Percentiles rank a stretch among this genome's conserved stretches.
Evolutionary conservation across 2,113 vertebrate genomes (phyloP).

Genomic region (Ciconia boyciana): DNA sequence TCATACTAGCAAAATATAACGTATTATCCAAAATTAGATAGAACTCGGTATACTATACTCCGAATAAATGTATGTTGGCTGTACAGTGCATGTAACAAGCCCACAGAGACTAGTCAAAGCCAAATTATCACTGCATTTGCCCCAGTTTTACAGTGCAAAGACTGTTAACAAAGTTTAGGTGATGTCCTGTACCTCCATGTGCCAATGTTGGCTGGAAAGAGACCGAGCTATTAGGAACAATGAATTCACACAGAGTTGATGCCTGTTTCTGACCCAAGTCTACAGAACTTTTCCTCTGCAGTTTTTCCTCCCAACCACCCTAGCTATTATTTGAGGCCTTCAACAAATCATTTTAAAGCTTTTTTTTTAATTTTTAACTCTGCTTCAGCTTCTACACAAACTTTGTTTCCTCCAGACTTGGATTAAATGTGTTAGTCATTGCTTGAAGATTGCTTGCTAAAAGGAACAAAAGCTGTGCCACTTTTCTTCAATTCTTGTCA

Average conservation of each 20-base stretch:
- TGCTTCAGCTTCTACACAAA: background rate
- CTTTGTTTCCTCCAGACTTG: background rate
- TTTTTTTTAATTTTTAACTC: background rate
- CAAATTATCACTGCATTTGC: background rate
- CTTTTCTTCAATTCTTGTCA: background rate
- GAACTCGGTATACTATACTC: background rate
- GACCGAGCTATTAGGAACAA: background rate
- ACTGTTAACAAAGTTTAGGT: background rate
- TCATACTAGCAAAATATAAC: background rate
- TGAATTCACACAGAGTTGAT: background rate
- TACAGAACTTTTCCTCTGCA: background rate
- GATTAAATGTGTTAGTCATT: background rate
- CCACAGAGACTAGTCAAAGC: background rate
- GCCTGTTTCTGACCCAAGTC: background rate
- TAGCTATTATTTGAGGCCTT: background rate
- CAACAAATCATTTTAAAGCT: background rate
- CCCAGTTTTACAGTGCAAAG: background rate
- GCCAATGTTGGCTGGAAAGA: background rate
- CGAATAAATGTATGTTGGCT: background rate
- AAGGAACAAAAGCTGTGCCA: background rate
- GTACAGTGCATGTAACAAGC: background rate
- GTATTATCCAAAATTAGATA: background rate
- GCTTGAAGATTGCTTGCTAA: background rate
- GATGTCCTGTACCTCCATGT: fast-evolving
- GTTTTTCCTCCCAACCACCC: background rate